Conservation (phyloP, 1,140 invertebrate genomes). For the Trissolcus basalis region DNA sequence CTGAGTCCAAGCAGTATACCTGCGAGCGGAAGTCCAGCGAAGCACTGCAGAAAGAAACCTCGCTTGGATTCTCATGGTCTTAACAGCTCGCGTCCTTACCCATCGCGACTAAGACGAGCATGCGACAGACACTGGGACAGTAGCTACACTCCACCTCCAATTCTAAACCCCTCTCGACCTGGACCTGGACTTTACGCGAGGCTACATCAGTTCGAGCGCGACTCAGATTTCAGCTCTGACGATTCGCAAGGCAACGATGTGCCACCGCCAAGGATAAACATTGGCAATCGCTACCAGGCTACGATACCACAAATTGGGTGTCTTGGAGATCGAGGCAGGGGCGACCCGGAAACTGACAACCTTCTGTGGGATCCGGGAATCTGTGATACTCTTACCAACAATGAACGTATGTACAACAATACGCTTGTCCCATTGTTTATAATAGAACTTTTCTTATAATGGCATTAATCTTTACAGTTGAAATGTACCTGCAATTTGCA, state of each 20-base stretch:
- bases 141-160: constrained; percentile 93
- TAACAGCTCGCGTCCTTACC: constrained; percentile 76
- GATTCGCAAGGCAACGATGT: constrained; percentile 74
- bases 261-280: constrained; percentile 85
- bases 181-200: constrained; percentile 89
- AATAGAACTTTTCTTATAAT: too few relatives aligned
- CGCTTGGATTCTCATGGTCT: constrained; percentile 78
- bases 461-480: constrained; percentile 82
- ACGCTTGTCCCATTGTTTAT: too few relatives aligned
- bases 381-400: constrained; percentile 81
- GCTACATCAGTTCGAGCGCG: constrained; percentile 71
- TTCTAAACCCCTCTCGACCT: constrained; percentile 90
- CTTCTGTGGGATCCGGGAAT: constrained; percentile 91
- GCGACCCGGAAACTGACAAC: constrained; percentile 80
- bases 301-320: constrained; percentile 81
- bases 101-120: constrained; percentile 78
- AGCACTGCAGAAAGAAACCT: constrained; percentile 80
- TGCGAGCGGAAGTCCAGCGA: constrained; percentile 78
- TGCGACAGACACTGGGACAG: constrained; percentile 79
- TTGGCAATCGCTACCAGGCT: constrained; percentile 93
- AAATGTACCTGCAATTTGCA: constrained; percentile 93
- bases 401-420: constrained; percentile 80
- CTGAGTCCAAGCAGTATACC: constrained; percentile 84
- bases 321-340: constrained; percentile 73
- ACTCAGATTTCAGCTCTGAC: constrained; percentile 73